phyloP scores from a whole-genome alignment of 2,888 invertebrate species.

The Xestia rhomboidea region DNA sequence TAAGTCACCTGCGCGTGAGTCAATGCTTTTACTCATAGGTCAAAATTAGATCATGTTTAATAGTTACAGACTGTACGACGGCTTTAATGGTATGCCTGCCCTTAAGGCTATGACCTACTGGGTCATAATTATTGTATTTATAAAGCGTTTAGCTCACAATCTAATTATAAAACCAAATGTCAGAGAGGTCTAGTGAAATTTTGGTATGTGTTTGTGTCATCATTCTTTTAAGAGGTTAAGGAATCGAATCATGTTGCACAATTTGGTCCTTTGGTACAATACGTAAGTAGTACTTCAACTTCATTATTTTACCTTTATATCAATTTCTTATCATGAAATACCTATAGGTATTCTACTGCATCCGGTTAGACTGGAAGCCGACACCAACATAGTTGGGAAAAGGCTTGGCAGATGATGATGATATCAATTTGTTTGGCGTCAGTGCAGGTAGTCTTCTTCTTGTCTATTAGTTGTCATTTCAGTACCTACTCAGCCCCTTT shows the following conservation, averaged over 20 bases:
- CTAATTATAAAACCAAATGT: constrained; percentile 45
- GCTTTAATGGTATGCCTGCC: constrained; percentile 36
- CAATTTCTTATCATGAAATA: too few species aligned
- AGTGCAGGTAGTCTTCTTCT: neutral
- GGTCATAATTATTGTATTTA: constrained; percentile 51
- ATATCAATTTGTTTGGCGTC: neutral
- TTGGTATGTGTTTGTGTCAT: constrained; percentile 13
- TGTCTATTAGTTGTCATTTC: neutral
- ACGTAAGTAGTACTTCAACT: too few species aligned
- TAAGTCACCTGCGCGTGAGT: constrained; percentile 43
- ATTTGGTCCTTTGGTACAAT: neutral
- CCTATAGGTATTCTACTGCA: too few species aligned
- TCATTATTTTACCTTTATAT: too few species aligned
- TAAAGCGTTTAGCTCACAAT: constrained; percentile 36
- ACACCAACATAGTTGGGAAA: too few species aligned
- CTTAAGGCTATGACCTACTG: constrained; percentile 42
- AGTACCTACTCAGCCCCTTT: neutral
- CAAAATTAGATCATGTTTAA: constrained; percentile 66
- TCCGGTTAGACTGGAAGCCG: too few species aligned
- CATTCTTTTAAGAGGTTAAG: constrained; percentile 17
- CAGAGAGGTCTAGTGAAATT: constrained; percentile 40
- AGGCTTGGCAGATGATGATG: too few species aligned
- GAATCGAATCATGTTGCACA: neutral
- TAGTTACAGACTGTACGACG: constrained; percentile 45
- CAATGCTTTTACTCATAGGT: constrained; percentile 64